Percentiles rank a stretch among this genome's conserved stretches.
Evolutionary conservation across 1,140 invertebrate genomes (phyloP).

Genomic region (Hypsibius dujardini): DNA sequence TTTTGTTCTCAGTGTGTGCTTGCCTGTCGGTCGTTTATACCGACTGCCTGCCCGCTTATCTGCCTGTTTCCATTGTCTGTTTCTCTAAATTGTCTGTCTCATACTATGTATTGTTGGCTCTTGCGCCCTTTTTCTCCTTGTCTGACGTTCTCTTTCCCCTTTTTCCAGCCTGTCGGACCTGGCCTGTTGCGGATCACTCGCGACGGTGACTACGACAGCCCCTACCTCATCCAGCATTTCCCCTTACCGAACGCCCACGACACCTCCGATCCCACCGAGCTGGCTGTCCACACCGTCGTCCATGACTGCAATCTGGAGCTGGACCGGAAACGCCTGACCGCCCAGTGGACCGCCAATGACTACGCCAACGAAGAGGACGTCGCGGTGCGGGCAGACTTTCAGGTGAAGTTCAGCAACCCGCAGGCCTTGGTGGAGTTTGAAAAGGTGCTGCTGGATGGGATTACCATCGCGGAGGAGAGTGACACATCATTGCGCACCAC

Average conservation of each 20-base stretch:
- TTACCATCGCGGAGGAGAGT: neutral
- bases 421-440: neutral
- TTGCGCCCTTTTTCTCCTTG: neutral
- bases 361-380: neutral
- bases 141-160: neutral
- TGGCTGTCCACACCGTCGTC: neutral
- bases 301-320: neutral
- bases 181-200: neutral
- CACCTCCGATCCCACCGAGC: neutral
- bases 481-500: neutral
- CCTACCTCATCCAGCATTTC: neutral
- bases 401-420: neutral
- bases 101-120: neutral
- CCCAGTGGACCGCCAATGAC: slow-evolving; percentile 2
- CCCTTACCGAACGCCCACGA: neutral
- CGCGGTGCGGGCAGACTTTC: neutral
- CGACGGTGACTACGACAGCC: neutral
- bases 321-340: neutral
- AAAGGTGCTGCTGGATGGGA: neutral
- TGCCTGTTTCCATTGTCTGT: neutral
- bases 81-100: neutral
- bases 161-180: neutral
- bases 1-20: no score
- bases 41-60: neutral
- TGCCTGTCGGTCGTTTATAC: neutral